These are phyloP conservation scores for Labia minor DNA, from an alignment of 2,888 invertebrate genomes.

Conservation along the genomic window DNA sequence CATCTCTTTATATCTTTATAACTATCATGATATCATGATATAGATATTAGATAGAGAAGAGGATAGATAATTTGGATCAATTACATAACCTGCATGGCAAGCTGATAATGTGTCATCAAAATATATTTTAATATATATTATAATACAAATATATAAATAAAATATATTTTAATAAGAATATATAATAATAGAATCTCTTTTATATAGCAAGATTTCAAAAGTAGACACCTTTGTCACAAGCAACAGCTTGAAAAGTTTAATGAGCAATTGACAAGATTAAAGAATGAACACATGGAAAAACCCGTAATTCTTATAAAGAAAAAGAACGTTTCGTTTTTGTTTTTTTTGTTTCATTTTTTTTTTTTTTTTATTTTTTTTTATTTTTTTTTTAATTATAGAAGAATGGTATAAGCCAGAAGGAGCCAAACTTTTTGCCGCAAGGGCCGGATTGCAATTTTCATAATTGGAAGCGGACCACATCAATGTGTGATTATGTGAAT, in stretches of 20 bases:
- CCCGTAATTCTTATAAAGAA: background rate
- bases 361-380: too few species aligned
- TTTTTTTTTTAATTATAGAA: too few species aligned
- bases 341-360: too few species aligned
- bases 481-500: too few species aligned
- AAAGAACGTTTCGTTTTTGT: too few species aligned
- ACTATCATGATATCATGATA: too few species aligned
- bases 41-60: too few species aligned
- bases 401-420: too few species aligned
- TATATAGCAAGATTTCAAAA: background rate
- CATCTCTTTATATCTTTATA: too few species aligned
- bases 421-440: too few species aligned
- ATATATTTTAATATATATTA: background rate
- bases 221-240: background rate
- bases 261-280: background rate
- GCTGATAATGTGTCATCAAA: background rate
- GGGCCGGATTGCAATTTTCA: too few species aligned
- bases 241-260: background rate
- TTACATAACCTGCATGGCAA: background rate
- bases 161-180: conserved; percentile 13
- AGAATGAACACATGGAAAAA: background rate
- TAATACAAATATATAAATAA: background rate
- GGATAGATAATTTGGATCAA: background rate
- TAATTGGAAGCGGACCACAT: too few species aligned
- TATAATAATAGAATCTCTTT: background rate